phyloP scores from a whole-genome alignment of 2,888 invertebrate species.

The Caenorhabditis sp. region DNA sequence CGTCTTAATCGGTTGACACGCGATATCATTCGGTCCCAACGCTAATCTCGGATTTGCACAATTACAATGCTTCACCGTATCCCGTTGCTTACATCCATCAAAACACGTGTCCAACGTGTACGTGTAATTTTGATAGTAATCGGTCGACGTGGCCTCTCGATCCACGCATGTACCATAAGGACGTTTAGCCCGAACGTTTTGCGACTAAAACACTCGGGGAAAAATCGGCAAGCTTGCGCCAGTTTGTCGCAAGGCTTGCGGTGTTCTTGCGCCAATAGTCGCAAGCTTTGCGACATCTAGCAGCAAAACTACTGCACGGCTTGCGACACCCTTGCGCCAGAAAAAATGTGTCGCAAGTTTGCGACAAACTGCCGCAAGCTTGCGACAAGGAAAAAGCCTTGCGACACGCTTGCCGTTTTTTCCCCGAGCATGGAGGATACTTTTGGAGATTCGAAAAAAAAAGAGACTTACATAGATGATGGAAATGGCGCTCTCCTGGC shows the following conservation, averaged over 20 bases:
- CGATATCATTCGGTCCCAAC: conserved; percentile 12
- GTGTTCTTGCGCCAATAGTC: too few relatives aligned
- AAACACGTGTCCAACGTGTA: conserved; percentile 56
- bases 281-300: too few relatives aligned
- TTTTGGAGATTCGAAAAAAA: too few relatives aligned
- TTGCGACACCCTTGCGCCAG: too few relatives aligned
- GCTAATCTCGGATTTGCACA: conserved; percentile 41
- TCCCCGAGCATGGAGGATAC: too few relatives aligned
- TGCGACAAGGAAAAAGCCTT: too few relatives aligned
- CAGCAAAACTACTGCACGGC: too few relatives aligned
- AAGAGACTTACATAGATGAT: conserved; percentile 15
- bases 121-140: conserved; percentile 44
- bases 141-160: conserved; percentile 21
- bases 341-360: too few relatives aligned
- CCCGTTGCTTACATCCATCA: conserved; percentile 51
- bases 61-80: conserved; percentile 37
- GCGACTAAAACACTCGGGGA: conserved; percentile 34
- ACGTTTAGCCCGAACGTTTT: conserved; percentile 36
- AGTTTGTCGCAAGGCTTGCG: too few relatives aligned
- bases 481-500: conserved; percentile 49
- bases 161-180: conserved; percentile 49
- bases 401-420: too few relatives aligned
- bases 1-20: conserved; percentile 28
- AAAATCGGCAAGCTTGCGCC: too few relatives aligned
- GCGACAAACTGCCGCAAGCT: too few relatives aligned